Base-by-base conservation (phyloP, 2,797 vertebrate species). In the Anabas testudineus region DNA sequence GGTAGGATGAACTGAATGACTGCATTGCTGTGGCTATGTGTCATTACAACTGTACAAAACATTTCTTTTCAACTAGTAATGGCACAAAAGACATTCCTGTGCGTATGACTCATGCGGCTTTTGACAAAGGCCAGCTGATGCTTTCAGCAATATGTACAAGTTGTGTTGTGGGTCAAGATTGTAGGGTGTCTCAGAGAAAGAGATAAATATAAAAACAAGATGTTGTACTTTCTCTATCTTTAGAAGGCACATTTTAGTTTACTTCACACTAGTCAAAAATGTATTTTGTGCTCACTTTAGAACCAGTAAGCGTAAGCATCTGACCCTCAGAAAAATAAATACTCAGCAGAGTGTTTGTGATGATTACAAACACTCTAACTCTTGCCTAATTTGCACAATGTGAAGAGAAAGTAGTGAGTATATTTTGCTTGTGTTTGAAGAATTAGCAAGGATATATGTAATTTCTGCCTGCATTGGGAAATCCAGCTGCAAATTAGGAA, bases 81-180 rank as follows among this genome's bases (percentile, higher is more conserved):
- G 22, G 67, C 51, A 62, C 42, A 53, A 55, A 52, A 55, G 48
- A 71, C 30, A 76, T 77, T 75, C 78, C 65, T 2, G 47, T 19
- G 51, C 3, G 1, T 7, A 12, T 55, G 76, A 78, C 52, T 74
- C 75, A 76, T 0, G 28, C 54, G 26, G 2, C 26, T 22, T 16
- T 13, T 30, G 16, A 58, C 34, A 79, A 18, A 68, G 14, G 54
- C 9, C 26, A 28, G 42, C 32, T 19, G 19, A 60, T 8, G 14
- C 30, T 42, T 46, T 34, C 30, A 67, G 26, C 24, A 55, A 53
- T 19, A 53, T 51, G 34, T 39, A 49, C 21, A 49, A 19, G 12
- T 8, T 0, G 16, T 19, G 41, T 37, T 26, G 9, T 15, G 16
- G 26, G 26, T 65, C 24, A 42, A 1, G 14, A 37, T 4, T 28